Conservation (phyloP, 2,113 vertebrate species). For the Oncorhynchus tshawytscha region DNA sequence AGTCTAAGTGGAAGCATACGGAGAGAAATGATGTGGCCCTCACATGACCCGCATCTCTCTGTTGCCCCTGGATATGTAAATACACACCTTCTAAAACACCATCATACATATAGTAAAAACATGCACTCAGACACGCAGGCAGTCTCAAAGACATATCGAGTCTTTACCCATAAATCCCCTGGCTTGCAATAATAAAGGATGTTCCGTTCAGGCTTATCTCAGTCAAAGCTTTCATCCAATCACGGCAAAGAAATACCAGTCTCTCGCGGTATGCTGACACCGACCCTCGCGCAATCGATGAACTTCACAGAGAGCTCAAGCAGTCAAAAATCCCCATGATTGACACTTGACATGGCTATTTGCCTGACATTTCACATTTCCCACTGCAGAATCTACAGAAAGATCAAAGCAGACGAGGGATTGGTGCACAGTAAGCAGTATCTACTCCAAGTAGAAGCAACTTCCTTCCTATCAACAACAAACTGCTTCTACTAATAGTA, state of each 20-base stretch:
- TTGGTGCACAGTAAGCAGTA: not conserved
- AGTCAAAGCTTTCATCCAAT: not conserved
- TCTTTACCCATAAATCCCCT: not conserved
- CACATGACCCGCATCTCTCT: not conserved
- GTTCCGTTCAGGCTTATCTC: not conserved
- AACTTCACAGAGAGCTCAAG: not conserved
- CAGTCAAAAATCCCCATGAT: not conserved
- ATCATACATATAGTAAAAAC: not conserved
- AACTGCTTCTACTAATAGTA: conserved; percentile 6
- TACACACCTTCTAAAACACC: not conserved
- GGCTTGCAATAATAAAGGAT: not conserved
- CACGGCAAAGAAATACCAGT: not conserved
- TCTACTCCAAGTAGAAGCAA: not conserved
- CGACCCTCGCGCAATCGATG: not conserved
- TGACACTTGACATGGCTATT: conserved; percentile 25
- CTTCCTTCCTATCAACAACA: not conserved
- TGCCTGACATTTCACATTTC: conserved; percentile 7
- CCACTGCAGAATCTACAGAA: not conserved
- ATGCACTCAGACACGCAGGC: not conserved
- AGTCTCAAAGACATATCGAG: not conserved
- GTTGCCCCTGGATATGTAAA: not conserved
- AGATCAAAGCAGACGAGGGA: not conserved
- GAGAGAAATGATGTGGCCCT: not conserved
- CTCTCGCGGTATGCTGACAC: not conserved
- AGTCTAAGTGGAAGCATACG: not conserved